phyloP scores from a whole-genome alignment of 1,140 invertebrate species.

The Eurosta solidaginis region DNA sequence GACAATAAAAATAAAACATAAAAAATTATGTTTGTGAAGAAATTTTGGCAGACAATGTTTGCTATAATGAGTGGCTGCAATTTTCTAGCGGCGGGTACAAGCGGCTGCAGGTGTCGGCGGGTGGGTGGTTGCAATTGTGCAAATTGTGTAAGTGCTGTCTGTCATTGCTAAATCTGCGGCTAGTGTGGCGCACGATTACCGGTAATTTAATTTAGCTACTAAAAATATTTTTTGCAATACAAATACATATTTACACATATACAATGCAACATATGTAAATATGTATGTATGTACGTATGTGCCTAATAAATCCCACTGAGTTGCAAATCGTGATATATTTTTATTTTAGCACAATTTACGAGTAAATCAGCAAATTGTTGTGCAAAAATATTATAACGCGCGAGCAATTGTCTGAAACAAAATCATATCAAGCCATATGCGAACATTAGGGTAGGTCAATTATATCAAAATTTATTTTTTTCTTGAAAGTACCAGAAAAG shows the following conservation, averaged over 20 bases:
- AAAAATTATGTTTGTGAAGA: too few species aligned
- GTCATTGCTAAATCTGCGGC: neutral
- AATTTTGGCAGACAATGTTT: neutral
- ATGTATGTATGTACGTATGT: neutral
- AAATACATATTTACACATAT: neutral
- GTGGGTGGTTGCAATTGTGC: conserved; percentile 6
- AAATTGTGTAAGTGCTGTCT: neutral
- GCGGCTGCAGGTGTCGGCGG: neutral
- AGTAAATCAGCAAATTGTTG: conserved; percentile 4
- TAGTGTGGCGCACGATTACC: neutral
- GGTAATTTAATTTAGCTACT: conserved; percentile 28
- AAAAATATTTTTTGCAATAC: too few species aligned
- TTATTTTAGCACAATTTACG: neutral
- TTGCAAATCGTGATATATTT: conserved; percentile 8
- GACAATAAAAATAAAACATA: neutral
- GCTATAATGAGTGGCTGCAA: neutral
- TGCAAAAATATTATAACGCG: neutral
- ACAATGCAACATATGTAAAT: neutral
- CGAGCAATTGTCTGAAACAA: too few species aligned
- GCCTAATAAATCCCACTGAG: neutral
- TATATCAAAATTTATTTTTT: too few species aligned
- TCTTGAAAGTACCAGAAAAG: too few species aligned
- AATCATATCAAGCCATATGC: too few species aligned
- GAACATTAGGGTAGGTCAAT: too few species aligned
- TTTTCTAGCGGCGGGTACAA: too few species aligned